Conservation (phyloP, 30 jellyfish, hydroid and myxozoan species). For the Turritopsis dohrnii region DNA sequence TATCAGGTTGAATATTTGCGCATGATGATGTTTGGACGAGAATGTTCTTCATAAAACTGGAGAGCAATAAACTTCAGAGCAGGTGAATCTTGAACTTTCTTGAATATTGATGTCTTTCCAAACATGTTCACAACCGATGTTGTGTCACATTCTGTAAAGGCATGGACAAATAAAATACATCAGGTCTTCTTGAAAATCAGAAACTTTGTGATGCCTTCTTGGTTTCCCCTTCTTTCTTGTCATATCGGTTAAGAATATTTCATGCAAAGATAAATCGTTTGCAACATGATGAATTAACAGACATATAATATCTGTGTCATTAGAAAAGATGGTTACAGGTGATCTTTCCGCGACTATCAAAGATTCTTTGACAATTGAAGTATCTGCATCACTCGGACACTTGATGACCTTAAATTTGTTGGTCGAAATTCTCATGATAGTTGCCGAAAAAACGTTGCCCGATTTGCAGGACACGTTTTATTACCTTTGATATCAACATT, state of each 20-base stretch:
- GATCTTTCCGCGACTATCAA: background rate
- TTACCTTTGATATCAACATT: no score
- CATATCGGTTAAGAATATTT: conserved; percentile 8
- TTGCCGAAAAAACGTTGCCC: no score
- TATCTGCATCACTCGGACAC: no score
- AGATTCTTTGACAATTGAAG: background rate
- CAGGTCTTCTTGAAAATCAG: background rate
- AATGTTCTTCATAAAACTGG: no score
- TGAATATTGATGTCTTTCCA: no score
- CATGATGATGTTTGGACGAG: no score
- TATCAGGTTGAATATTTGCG: no score
- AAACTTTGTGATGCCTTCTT: conserved; percentile 12
- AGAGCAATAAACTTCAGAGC: no score
- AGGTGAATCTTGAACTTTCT: no score
- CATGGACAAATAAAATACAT: background rate
- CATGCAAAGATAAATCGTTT: background rate
- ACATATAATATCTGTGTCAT: conserved; percentile 7
- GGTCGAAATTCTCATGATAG: no score
- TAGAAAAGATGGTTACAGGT: background rate
- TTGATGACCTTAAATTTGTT: no score
- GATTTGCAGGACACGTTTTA: no score
- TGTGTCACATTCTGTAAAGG: conserved; percentile 27
- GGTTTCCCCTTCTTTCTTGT: conserved; percentile 12
- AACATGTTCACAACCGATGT: conserved; percentile 7
- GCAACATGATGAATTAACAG: conserved; percentile 15